Conservation (phyloP, 2,888 invertebrate species). For the Callosobruchus maculatus region DNA sequence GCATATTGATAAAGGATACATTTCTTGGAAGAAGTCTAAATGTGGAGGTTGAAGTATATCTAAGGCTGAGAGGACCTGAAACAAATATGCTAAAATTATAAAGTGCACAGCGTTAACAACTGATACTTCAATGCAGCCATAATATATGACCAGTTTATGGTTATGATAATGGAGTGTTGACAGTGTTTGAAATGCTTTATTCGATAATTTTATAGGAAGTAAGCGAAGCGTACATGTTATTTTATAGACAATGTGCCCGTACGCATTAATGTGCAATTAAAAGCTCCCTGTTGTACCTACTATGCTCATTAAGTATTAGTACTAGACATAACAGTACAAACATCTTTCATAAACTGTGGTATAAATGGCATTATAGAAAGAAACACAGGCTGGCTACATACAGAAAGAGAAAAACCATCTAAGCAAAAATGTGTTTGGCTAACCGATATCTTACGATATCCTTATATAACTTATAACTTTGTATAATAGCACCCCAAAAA, state of each 20-base stretch:
- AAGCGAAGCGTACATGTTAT: neutral
- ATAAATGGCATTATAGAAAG: no score
- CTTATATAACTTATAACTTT: no score
- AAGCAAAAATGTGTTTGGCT: no score
- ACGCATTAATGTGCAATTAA: neutral
- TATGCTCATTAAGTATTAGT: neutral
- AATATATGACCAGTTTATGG: neutral
- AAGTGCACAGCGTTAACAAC: neutral
- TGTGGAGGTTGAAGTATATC: conserved; percentile 98
- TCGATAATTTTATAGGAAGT: neutral
- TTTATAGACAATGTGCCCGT: neutral
- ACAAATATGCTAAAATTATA: conserved; percentile 19
- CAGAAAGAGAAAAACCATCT: no score
- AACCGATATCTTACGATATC: no score
- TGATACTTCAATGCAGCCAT: neutral
- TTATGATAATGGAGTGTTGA: neutral
- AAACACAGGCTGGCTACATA: no score
- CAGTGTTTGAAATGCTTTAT: neutral
- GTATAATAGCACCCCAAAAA: no score
- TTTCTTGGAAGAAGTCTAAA: conserved; percentile 99
- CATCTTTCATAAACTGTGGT: no score
- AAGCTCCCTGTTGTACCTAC: neutral
- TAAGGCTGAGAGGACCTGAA: conserved; percentile 93
- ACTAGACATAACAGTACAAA: neutral
- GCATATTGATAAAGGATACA: conserved; percentile 79